phyloP scores from a whole-genome alignment of 2,888 invertebrate species.

The Reticulitermes lucifugus region DNA sequence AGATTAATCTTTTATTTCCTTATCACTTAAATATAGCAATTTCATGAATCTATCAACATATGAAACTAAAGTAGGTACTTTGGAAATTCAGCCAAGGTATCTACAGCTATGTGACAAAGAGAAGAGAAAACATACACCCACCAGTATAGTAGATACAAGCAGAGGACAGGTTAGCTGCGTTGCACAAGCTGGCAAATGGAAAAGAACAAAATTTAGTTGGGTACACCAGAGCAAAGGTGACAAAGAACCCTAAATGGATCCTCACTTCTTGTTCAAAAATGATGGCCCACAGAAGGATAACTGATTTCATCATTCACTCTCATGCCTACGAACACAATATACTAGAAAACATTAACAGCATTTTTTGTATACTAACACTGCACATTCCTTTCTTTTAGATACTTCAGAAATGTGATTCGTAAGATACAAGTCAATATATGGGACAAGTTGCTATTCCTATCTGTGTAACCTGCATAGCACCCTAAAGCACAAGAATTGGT shows the following conservation, averaged over 20 bases:
- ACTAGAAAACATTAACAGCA: not conserved
- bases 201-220: slow-evolving; percentile 48
- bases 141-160: slow-evolving; percentile 57
- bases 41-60: not conserved
- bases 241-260: slow-evolving; percentile 2
- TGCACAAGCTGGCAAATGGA: slow-evolving; percentile 53
- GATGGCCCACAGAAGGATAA: not conserved
- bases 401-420: not conserved
- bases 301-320: not conserved
- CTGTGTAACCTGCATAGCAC: not conserved
- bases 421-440: not conserved
- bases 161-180: slow-evolving; percentile 55
- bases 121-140: slow-evolving; percentile 52
- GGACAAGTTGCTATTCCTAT: not conserved
- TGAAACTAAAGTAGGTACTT: not conserved
- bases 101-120: slow-evolving; percentile 38
- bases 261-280: not conserved
- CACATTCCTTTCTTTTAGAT: no score
- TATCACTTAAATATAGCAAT: not conserved
- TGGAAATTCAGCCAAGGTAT: not conserved
- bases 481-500: not conserved
- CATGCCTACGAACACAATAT: not conserved
- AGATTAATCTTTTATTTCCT: not conserved
- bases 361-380: not conserved
- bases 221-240: slow-evolving; percentile 4